Evolutionary conservation across 2,797 vertebrate genomes (phyloP).

Genomic region (Spinus pinus): DNA sequence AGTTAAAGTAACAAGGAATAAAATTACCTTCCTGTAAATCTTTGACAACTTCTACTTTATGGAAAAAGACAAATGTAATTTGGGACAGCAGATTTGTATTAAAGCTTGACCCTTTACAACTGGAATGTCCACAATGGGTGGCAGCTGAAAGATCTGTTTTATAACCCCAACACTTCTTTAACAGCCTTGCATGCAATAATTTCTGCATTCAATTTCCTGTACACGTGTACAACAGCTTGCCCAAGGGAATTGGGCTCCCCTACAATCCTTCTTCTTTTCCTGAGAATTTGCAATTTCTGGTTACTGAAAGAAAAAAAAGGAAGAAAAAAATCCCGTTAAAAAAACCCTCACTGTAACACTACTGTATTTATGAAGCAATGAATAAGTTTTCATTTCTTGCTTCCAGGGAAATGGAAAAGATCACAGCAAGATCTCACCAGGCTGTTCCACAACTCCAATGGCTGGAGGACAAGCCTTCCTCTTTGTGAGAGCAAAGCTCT

Average conservation of each 20-base stretch:
- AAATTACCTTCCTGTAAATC: slow-evolving; percentile 11
- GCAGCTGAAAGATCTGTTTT: slow-evolving; percentile 71
- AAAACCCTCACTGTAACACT: neutral
- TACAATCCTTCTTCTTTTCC: neutral
- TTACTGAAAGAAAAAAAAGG: neutral
- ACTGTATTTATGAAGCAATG: slow-evolving; percentile 9
- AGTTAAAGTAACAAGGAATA: neutral
- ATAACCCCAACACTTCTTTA: slow-evolving; percentile 67
- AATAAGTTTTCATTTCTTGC: neutral
- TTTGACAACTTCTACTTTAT: neutral
- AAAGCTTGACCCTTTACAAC: slow-evolving; percentile 54
- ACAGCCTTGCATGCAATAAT: slow-evolving; percentile 53
- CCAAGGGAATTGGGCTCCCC: slow-evolving; percentile 34
- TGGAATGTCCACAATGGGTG: slow-evolving; percentile 56
- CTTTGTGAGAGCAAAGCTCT: neutral
- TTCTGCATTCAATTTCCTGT: slow-evolving; percentile 75
- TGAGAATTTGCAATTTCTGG: neutral
- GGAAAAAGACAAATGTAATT: slow-evolving; percentile 50
- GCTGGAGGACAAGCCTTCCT: neutral
- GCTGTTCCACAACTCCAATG: neutral
- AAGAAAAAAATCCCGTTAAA: neutral
- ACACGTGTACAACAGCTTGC: slow-evolving; percentile 59
- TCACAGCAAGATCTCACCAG: neutral
- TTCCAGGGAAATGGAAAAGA: neutral
- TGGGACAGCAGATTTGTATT: slow-evolving; percentile 46